Evolutionary conservation across 2,113 vertebrate genomes (phyloP), one percentile per base, ranked within the genome.

Genomic region (Hiodon tergisus): DNA sequence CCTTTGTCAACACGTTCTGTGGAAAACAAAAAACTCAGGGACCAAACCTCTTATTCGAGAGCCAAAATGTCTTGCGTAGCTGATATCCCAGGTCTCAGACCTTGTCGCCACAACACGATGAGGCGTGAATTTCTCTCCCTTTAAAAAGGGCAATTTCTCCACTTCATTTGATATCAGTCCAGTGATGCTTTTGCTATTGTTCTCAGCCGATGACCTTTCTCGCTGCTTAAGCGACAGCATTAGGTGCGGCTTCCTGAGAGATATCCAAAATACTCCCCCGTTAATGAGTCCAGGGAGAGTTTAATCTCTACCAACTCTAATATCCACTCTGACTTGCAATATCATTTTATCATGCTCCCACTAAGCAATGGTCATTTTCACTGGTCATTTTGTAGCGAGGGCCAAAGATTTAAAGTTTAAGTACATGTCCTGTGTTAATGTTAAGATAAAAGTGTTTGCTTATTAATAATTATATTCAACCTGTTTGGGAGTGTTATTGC

Each of bases 81-180:
- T 31, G 31, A 31, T 31, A 31, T 31, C 50, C 3, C 9, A 17
- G 46, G 48, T 76, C 52, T 47, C n/a, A 57, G 13, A 31, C 62
- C 61, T 54, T 2, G 2, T 47, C n/a, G 13, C 46, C 53, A 5
- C 61, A 53, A n/a, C 67, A 66, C 46, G 10, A 60, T 17, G 61
- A 77, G 53, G n/a, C 50, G 51, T 67, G 61, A 50, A 67, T 51
- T 31, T 58, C 67, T 70, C 17, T 75, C 68, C 31, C 75, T 69
- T 72, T 52, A 75, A 81, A 31, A 85, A 83, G 81, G 84, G 73
- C 80, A 80, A 80, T 84, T 81, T 84, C 78, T 79, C 73, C 80
- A 83, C 80, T 72, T 80, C 74, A 80, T 77, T 79, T 85, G 71
- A 71, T 82, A 73, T 77, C 59, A 73, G 73, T 66, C 77, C 74